Base-by-base conservation (phyloP, 2,113 vertebrate genomes). In the Phalacrocorax aristotelis region DNA sequence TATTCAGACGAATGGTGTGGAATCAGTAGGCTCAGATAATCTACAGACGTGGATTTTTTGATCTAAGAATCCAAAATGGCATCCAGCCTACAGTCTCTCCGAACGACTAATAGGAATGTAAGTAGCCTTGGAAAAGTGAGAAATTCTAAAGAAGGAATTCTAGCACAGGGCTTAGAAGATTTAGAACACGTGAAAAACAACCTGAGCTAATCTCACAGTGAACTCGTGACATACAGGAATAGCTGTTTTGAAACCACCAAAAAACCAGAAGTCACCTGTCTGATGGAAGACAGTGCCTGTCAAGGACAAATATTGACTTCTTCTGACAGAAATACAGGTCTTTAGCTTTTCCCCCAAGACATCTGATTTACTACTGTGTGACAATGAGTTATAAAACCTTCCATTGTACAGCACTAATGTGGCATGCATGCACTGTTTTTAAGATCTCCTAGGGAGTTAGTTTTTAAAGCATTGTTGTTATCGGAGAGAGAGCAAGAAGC, bases 271-370 rank as follows among this genome's bases (percentile, higher is more conserved):
- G 48, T 71, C 76, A 91, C 77, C 51, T 10, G 64, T 46, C 29
- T 69, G 72, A n/a, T 44, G 84, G 87, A 49, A 96, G 72, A 57
- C 54, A 55, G 72, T 2, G 23, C 57, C 34, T 44, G 65, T 36
- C 94, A 93, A 91, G 87, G 91, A 76, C 61, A 55, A 20, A 8
- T 32, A 83, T 38, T 71, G 91, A 83, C 76, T 83, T 70, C 25
- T 91, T 42, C 95, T 83, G 84, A 87, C 77, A 83, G 84, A 89
- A 78, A 87, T 58, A 64, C 83, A 87, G 75, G 60, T 86, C 80
- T 87, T 81, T 49, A 91, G 87, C 82, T 93, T 66, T 36, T 25
- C 62, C 65, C 34, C 70, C 77, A 66, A 78, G 74, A 84, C 61
- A 78, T 19, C 52, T 79, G 91, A 89, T 90, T 95, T 93, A 91